These are phyloP conservation scores for Callipepla squamata DNA, from an alignment of 2,113 vertebrate genomes.

Conservation along the genomic window DNA sequence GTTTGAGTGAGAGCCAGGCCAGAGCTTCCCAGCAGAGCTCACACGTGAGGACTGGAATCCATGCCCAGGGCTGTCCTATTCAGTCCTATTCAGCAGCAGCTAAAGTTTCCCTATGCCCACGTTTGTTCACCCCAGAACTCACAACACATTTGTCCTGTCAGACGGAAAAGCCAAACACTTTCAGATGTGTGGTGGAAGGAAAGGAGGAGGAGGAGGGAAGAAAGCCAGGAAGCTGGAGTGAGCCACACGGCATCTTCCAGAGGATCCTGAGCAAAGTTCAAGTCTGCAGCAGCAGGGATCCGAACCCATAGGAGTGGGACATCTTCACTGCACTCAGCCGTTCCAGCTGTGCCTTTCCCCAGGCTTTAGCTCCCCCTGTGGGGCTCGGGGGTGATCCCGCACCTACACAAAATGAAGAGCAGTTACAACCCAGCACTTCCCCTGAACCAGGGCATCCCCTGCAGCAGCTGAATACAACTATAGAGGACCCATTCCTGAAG, in stretches of 20 bases:
- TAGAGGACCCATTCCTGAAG: background rate
- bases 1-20: background rate
- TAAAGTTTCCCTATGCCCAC: fast-evolving
- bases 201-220: background rate
- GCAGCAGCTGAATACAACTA: background rate
- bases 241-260: background rate
- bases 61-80: background rate
- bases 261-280: background rate
- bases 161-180: background rate
- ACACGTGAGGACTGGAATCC: background rate
- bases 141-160: fast-evolving
- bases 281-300: background rate
- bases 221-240: fast-evolving
- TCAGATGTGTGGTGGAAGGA: background rate
- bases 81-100: background rate
- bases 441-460: background rate
- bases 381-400: background rate
- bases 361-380: background rate
- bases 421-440: background rate
- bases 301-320: fast-evolving
- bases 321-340: fast-evolving
- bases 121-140: background rate
- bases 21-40: background rate
- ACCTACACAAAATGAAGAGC: background rate
- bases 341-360: background rate